Evolutionary conservation across 2,113 vertebrate genomes (phyloP), one percentile per base, ranked within the genome.

Genomic region (Chaetodon trifascialis): DNA sequence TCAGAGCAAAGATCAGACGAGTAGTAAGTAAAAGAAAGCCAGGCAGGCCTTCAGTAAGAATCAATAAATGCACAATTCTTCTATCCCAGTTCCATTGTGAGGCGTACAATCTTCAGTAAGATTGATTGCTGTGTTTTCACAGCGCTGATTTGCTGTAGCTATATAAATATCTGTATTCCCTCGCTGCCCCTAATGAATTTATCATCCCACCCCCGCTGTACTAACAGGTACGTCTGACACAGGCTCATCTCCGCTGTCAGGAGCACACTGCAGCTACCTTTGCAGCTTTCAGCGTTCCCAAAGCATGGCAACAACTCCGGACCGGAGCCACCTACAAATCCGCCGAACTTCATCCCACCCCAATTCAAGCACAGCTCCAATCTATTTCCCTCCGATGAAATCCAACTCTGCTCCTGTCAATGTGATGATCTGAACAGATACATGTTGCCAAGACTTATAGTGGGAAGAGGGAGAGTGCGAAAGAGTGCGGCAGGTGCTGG

Each of bases 41-140:
- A 74, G 63, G 47, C 34, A 74, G 76, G 69, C 42, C 51, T 76
- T 86, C 21, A 73, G 58, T 71, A 76, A 65, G 79, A 86, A 92
- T 87, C 84, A 72, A 88, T 89, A 84, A 88, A 86, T 59, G 76
- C 79, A 85, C 58, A 75, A 42, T 66, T 70, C 65, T 74, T 72
- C 40, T 11, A 63, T 23, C 58, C 23, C 46, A 77, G 55, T 23
- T 51, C 62, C 51, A 75, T 7, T 77, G 76, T 66, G 71, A 84
- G 47, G 55, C 19, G n/a, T 42, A 67, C 38, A 70, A 11, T 64
- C 59, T 69, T 83, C 67, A 63, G 38, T 62, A 25, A 76, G 62
- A 90, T 82, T 80, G 85, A 91, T 79, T 84, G 34, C 21, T 3
- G 52, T 79, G 56, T 79, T 87, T 81, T 80, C 65, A 63, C 38